These are phyloP conservation scores for Dromius quadrimaculatus DNA, from an alignment of 2,888 invertebrate genomes.

Conservation along the genomic window DNA sequence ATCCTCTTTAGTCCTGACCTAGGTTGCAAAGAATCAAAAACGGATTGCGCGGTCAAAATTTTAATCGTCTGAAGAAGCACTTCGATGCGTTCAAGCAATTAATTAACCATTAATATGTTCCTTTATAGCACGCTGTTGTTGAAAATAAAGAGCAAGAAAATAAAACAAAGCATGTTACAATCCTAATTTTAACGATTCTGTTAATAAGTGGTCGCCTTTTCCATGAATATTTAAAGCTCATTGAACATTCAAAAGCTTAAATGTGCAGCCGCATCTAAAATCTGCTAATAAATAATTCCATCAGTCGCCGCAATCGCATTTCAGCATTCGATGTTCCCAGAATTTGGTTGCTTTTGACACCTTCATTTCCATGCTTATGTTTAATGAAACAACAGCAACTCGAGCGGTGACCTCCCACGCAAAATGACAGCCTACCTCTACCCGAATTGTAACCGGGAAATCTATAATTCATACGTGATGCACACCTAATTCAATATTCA, in stretches of 20 bases:
- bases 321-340: too few species aligned
- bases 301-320: conserved; percentile 22
- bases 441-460: conserved; percentile 9
- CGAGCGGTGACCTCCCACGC: neutral
- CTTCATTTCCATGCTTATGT: conserved; percentile 41
- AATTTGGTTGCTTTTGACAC: conserved; percentile 1
- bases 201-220: too few species aligned
- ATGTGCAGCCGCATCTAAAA: neutral
- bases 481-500: conserved; percentile 51
- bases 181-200: too few species aligned
- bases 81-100: too few species aligned
- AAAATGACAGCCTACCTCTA: neutral
- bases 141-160: too few species aligned
- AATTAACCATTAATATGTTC: too few species aligned
- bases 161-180: too few species aligned
- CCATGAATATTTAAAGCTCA: neutral
- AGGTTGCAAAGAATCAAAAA: too few species aligned
- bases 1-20: too few species aligned
- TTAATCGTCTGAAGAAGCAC: too few species aligned
- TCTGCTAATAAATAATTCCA: neutral
- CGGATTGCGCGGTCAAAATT: too few species aligned
- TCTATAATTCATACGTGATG: conserved; percentile 50
- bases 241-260: neutral
- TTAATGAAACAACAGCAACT: conserved; percentile 23
- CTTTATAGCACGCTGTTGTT: too few species aligned